Evolutionary conservation across 2,113 vertebrate genomes (phyloP).

Genomic region (Oncorhynchus gorbuscha): DNA sequence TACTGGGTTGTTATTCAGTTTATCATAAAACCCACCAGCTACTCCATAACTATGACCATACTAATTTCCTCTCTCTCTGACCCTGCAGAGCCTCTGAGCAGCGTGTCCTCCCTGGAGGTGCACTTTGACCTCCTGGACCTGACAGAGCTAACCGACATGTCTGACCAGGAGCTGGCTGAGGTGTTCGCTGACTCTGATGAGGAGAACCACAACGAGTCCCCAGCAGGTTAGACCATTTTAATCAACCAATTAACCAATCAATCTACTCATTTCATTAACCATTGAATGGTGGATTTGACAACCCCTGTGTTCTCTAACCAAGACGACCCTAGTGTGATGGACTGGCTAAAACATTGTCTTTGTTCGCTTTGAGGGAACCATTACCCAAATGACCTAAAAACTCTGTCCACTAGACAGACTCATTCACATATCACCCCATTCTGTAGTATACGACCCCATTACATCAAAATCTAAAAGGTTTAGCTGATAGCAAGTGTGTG

Average conservation of each 20-base stretch:
- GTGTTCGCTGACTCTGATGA: conserved; percentile 96
- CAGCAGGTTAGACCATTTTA: conserved; percentile 75
- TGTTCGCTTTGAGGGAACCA: not conserved
- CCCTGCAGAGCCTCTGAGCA: conserved; percentile 90
- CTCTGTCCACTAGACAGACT: too few species aligned
- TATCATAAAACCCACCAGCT: not conserved
- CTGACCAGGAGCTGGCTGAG: conserved; percentile 94
- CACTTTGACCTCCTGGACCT: conserved; percentile 98
- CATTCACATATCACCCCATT: too few species aligned
- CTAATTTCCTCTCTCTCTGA: conserved; percentile 5
- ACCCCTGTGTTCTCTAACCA: too few species aligned
- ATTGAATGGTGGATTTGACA: too few species aligned
- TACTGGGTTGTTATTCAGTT: not conserved
- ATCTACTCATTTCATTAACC: too few species aligned
- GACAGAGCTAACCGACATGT: conserved; percentile 96
- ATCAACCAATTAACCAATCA: not conserved
- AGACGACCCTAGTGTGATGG: not conserved
- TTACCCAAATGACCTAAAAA: not conserved
- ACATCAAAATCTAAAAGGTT: too few species aligned
- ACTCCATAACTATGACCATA: not conserved
- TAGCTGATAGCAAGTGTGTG: too few species aligned
- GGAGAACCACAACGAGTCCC: conserved; percentile 82
- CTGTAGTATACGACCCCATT: too few species aligned
- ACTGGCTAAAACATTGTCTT: not conserved
- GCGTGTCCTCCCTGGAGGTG: conserved; percentile 95